Evolutionary conservation across 2,888 invertebrate species (phyloP).

Genomic region (Rambutsinella grinnellia): DNA sequence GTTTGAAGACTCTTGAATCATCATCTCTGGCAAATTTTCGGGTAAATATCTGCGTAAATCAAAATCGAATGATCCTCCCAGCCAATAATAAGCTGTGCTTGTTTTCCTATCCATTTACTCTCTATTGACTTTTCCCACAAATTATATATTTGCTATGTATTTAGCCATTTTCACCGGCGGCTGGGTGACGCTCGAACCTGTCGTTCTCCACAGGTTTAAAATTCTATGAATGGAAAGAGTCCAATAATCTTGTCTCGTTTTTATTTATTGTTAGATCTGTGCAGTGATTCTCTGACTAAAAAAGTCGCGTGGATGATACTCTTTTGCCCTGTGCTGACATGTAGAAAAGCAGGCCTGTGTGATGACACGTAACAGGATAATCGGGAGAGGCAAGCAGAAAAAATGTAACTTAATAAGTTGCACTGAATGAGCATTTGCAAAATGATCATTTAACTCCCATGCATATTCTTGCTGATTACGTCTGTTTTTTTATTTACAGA

Average conservation of each 20-base stretch:
- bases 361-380: slow-evolving; percentile 29
- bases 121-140: not conserved
- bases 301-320: slow-evolving; percentile 55
- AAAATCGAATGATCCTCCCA: not conserved
- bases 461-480: not conserved
- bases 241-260: not conserved
- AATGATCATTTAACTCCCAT: not conserved
- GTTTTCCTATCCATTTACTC: not conserved
- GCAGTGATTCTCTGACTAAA: not conserved
- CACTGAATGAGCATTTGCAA: no score
- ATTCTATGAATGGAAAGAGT: not conserved
- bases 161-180: not conserved
- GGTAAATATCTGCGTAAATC: no score
- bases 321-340: slow-evolving; percentile 32
- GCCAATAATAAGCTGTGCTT: not conserved
- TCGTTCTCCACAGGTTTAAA: not conserved
- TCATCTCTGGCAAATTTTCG: no score
- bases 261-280: not conserved
- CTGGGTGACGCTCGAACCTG: not conserved
- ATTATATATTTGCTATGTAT: not conserved
- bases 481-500: not conserved
- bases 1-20: no score
- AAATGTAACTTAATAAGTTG: not conserved
- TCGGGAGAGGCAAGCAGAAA: not conserved
- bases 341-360: slow-evolving; percentile 21